Evolutionary conservation across 2,113 vertebrate genomes (phyloP).

Genomic region (Rousettus leschenaultii): DNA sequence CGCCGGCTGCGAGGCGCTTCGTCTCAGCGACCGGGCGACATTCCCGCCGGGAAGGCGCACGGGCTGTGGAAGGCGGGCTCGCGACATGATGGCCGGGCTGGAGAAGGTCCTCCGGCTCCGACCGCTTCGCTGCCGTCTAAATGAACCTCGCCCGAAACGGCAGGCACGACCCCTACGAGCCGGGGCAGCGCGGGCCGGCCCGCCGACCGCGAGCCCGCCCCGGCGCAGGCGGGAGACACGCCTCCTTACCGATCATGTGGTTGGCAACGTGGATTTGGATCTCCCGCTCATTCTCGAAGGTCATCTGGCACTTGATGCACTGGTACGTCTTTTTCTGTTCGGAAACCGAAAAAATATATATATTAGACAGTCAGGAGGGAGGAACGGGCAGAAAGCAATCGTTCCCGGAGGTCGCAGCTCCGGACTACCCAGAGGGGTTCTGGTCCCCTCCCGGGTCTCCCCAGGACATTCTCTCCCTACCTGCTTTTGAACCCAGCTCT

Average conservation of each 20-base stretch:
- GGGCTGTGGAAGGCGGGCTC: slow-evolving; percentile 79
- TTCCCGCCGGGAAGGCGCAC: slow-evolving; percentile 77
- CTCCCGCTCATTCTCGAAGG: slow-evolving; percentile 98
- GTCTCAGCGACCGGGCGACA: slow-evolving; percentile 75
- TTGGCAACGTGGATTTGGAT: slow-evolving; percentile 99
- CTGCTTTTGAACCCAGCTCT: not conserved
- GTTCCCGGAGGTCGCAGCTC: not conserved
- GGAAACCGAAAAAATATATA: slow-evolving; percentile 63
- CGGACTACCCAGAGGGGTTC: not conserved
- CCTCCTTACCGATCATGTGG: slow-evolving; percentile 98
- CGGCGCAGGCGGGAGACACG: slow-evolving; percentile 18
- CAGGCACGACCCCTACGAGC: slow-evolving; percentile 59
- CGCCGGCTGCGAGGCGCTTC: slow-evolving; percentile 79
- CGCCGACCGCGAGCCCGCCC: not conserved
- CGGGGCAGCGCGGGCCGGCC: slow-evolving; percentile 30
- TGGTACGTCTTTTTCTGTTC: slow-evolving; percentile 98
- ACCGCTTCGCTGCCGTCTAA: slow-evolving; percentile 64
- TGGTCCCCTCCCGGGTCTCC: not conserved
- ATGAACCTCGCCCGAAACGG: slow-evolving; percentile 57
- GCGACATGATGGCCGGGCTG: slow-evolving; percentile 65
- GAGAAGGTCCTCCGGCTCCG: slow-evolving; percentile 55
- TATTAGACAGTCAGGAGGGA: slow-evolving; percentile 11
- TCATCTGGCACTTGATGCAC: slow-evolving; percentile 99
- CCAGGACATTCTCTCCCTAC: not conserved
- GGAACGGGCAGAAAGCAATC: slow-evolving; percentile 32